Evolutionary conservation across 2,797 vertebrate species (phyloP).

Genomic region (Sebastes nivosus): DNA sequence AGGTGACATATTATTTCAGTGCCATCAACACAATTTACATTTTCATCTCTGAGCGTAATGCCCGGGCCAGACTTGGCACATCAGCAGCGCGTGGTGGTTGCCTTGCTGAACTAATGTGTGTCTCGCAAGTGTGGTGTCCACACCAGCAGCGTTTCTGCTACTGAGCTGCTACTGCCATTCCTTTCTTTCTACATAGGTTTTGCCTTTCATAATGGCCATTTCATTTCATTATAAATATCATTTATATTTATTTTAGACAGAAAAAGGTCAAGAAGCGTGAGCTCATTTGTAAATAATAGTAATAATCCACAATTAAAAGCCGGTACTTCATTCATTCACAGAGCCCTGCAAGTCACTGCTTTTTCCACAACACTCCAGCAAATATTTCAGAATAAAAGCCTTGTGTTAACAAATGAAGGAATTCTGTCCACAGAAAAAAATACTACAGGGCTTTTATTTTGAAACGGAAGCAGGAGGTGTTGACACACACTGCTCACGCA

Average conservation of each 20-base stretch:
- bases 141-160: background rate
- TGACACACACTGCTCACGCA: no score
- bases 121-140: background rate
- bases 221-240: background rate
- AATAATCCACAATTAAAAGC: background rate
- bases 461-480: no score
- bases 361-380: no score
- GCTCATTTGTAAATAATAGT: background rate
- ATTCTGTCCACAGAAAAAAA: no score
- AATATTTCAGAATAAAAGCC: no score
- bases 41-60: background rate
- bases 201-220: background rate
- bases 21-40: background rate
- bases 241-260: background rate
- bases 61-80: no score
- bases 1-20: background rate
- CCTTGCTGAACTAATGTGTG: background rate
- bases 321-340: no score
- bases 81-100: no score
- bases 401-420: no score
- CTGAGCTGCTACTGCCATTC: no score
- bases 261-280: background rate
- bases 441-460: no score
- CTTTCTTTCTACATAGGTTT: background rate
- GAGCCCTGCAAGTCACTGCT: no score